Conservation (phyloP, 2,797 vertebrate species). For the Gadopsis marmoratus region DNA sequence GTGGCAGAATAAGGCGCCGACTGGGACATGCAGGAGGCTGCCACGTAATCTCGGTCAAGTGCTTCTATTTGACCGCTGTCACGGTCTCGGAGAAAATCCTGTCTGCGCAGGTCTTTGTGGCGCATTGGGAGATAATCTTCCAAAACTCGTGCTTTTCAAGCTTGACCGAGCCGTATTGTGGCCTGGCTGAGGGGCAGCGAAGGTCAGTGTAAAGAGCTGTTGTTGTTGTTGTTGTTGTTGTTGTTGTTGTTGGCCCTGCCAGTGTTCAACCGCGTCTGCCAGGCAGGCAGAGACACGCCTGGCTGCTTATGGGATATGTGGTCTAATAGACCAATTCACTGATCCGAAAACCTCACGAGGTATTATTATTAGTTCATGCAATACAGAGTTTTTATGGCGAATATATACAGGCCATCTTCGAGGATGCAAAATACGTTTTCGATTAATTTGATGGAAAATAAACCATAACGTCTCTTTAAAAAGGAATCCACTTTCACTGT, state of each 20-base stretch:
- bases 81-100: conserved; percentile 39
- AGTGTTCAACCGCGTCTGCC: conserved; percentile 31
- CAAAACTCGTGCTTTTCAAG: conserved; percentile 32
- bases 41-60: conserved; percentile 68
- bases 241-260: conserved; percentile 24
- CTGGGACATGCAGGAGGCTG: conserved; percentile 46
- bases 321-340: neutral
- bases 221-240: neutral
- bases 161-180: conserved; percentile 36
- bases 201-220: conserved; percentile 81
- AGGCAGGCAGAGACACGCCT: conserved; percentile 1
- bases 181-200: conserved; percentile 65
- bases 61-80: conserved; percentile 71
- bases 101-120: conserved; percentile 33
- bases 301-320: neutral
- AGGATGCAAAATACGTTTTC: neutral
- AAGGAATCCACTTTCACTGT: neutral
- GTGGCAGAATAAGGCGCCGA: conserved; percentile 37
- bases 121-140: conserved; percentile 54
- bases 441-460: neutral
- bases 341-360: neutral
- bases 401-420: neutral
- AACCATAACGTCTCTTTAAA: neutral
- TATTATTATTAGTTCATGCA: neutral
- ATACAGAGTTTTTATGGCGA: neutral